These are phyloP conservation scores for Seriola quinqueradiata DNA, from an alignment of 2,113 vertebrate genomes.

Conservation along the genomic window DNA sequence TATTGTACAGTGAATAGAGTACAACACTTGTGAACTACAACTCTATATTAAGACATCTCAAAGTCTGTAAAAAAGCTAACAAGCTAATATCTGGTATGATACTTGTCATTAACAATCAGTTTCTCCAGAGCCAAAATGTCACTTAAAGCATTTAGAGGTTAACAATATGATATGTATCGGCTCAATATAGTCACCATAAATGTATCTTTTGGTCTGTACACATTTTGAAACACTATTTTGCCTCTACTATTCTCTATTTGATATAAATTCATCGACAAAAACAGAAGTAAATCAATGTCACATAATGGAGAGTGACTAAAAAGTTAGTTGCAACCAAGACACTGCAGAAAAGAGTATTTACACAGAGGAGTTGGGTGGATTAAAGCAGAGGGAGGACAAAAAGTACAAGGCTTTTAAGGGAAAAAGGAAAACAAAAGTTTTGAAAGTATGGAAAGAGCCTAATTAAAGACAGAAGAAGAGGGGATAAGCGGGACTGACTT, in stretches of 20 bases:
- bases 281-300: constrained; percentile 30
- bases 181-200: background rate
- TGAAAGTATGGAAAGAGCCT: background rate
- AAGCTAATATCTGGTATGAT: constrained; percentile 14
- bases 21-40: constrained; percentile 42
- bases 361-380: constrained; percentile 37
- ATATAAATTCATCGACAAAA: constrained; percentile 42
- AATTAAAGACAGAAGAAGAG: constrained; percentile 6
- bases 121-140: background rate
- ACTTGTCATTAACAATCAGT: background rate
- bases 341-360: constrained; percentile 72
- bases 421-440: constrained; percentile 7
- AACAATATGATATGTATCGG: background rate
- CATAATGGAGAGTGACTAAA: constrained; percentile 28
- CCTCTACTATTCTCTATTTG: constrained; percentile 5
- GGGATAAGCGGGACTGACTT: background rate
- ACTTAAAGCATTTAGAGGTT: constrained; percentile 5
- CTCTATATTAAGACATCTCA: constrained; percentile 35
- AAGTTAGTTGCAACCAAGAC: constrained; percentile 38
- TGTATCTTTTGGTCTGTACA: background rate
- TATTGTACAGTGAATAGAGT: constrained; percentile 43
- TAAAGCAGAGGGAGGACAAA: constrained; percentile 39
- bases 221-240: background rate
- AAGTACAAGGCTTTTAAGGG: background rate
- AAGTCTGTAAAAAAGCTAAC: constrained; percentile 41